These are phyloP conservation scores for Eira barbara DNA, from an alignment of 2,113 vertebrate species.

Conservation along the genomic window DNA sequence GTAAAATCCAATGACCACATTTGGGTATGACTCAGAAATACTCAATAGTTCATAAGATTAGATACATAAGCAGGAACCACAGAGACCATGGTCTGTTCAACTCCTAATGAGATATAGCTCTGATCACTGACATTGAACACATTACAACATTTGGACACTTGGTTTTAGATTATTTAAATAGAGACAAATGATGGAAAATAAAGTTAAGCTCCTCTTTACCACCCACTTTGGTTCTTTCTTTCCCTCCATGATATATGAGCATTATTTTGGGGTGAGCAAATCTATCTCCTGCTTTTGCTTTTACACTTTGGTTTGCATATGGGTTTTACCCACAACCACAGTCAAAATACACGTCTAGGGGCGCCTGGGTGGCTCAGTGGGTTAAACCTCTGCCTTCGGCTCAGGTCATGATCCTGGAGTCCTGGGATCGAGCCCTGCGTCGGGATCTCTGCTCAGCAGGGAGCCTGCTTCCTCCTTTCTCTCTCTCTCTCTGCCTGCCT, in stretches of 20 bases:
- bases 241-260: neutral
- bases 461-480: too few species aligned
- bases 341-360: neutral
- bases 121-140: neutral
- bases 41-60: neutral
- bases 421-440: too few species aligned
- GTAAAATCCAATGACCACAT: neutral
- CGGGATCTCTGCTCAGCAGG: too few species aligned
- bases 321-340: neutral
- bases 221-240: neutral
- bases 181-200: neutral
- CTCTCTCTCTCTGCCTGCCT: too few species aligned
- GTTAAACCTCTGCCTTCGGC: too few species aligned
- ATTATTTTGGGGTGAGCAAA: neutral
- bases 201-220: neutral
- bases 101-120: neutral
- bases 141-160: neutral
- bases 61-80: neutral
- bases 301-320: neutral
- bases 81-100: neutral
- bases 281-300: neutral
- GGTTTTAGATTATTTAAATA: neutral
- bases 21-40: neutral
- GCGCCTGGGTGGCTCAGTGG: too few species aligned
- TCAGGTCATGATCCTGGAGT: too few species aligned